Evolutionary conservation across 2,797 vertebrate species (phyloP).

Genomic region (Cryptoblepharus egeriae): DNA sequence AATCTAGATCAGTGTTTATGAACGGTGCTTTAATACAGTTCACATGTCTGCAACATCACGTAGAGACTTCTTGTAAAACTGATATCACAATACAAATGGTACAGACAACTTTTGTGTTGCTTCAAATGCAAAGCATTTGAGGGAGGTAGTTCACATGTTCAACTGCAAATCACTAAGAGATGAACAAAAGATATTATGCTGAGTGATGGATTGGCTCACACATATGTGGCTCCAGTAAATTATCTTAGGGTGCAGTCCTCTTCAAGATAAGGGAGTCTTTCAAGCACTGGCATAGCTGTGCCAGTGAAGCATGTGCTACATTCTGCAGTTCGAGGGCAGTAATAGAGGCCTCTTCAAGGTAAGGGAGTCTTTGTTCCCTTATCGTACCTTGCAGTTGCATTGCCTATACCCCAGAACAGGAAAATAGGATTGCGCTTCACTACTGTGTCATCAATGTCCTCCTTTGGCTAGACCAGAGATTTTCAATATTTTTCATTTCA

Average conservation of each 20-base stretch:
- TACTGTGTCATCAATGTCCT: neutral
- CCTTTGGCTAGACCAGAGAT: neutral
- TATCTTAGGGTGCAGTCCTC: no score
- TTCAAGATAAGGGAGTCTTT: no score
- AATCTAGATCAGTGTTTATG: slow-evolving; percentile 1
- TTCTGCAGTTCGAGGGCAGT: no score
- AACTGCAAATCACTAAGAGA: neutral
- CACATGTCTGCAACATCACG: neutral
- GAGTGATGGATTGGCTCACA: neutral
- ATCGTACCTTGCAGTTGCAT: no score
- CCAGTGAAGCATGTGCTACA: no score
- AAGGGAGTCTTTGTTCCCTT: no score
- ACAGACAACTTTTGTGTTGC: neutral
- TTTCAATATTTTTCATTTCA: no score
- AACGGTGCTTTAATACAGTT: slow-evolving; percentile 14
- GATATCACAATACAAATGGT: neutral
- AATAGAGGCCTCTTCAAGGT: no score
- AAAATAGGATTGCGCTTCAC: neutral
- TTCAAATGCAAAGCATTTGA: neutral
- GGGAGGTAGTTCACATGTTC: no score
- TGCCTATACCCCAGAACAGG: no score
- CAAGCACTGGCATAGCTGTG: no score
- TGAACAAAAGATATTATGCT: neutral
- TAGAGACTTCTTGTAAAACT: neutral
- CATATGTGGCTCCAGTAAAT: neutral